phyloP scores from a whole-genome alignment of 2,888 invertebrate genomes.

The Helobdella robusta region DNA sequence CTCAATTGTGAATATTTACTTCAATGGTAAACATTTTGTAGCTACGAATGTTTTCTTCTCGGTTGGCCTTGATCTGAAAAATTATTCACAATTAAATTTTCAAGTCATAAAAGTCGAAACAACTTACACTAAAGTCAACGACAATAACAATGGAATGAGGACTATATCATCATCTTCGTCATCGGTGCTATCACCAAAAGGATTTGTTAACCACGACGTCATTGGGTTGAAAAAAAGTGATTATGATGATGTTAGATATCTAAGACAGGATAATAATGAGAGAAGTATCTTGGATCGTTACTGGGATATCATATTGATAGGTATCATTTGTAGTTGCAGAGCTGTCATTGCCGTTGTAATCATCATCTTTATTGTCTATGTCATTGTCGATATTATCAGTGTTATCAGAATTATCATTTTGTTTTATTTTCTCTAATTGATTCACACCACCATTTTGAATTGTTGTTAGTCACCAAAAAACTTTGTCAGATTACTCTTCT shows the following conservation, averaged over 20 bases:
- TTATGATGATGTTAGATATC: background rate
- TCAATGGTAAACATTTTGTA: too few species aligned
- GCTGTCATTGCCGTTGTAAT: background rate
- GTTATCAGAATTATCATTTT: background rate
- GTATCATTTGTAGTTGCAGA: background rate
- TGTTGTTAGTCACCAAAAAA: background rate
- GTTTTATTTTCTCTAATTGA: background rate
- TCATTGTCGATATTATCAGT: background rate
- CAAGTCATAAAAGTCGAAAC: background rate
- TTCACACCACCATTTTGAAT: background rate
- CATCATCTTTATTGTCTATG: background rate
- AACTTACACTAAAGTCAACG: background rate
- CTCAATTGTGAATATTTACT: too few species aligned
- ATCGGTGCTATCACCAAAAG: background rate
- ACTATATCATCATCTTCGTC: background rate
- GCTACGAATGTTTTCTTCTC: too few species aligned
- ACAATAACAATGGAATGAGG: background rate
- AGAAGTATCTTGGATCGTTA: conserved; percentile 4
- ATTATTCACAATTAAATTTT: too few species aligned
- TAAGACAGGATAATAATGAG: background rate
- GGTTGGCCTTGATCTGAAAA: background rate
- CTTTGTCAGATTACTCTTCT: background rate
- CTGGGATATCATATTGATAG: conserved; percentile 21
- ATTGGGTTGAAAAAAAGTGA: background rate
- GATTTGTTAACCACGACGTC: background rate